Percentiles rank a stretch among this genome's conserved stretches.
Conservation (phyloP, 2,888 invertebrate genomes). For the Celastrina argiolus region DNA sequence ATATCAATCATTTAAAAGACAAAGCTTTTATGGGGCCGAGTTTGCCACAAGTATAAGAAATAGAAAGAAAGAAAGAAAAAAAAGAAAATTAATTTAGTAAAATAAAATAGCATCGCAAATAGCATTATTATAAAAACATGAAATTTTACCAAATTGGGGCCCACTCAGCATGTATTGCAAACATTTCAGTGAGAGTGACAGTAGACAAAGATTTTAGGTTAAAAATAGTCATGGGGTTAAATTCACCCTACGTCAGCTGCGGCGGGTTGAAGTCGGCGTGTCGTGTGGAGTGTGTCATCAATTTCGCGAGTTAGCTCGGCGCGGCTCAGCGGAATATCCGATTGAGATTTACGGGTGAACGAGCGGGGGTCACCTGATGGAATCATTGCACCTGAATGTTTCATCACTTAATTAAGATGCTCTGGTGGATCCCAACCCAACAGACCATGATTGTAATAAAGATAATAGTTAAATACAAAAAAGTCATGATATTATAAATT, state of each 20-base stretch:
- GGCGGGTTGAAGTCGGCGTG: conserved; percentile 46
- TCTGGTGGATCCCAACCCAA: neutral
- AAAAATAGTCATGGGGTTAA: neutral
- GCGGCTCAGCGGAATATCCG: conserved; percentile 23
- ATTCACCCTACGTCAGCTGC: conserved; percentile 23
- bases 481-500: no score
- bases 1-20: no score
- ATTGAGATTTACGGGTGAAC: conserved; percentile 14
- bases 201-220: neutral
- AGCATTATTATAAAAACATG: no score
- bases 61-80: no score
- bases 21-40: no score
- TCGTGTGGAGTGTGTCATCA: conserved; percentile 58
- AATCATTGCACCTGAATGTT: neutral
- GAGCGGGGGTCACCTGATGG: conserved; percentile 5
- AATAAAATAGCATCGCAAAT: no score
- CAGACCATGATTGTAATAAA: neutral
- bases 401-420: neutral
- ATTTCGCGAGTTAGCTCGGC: conserved; percentile 42
- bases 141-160: no score
- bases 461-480: neutral
- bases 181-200: no score
- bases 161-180: no score
- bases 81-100: no score
- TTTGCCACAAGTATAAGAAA: no score